A percentile compares a stretch with the other conserved stretches of the same genome.
Evolutionary conservation across 2,797 vertebrate genomes (phyloP).

Genomic region (Premnoplex brunnescens): DNA sequence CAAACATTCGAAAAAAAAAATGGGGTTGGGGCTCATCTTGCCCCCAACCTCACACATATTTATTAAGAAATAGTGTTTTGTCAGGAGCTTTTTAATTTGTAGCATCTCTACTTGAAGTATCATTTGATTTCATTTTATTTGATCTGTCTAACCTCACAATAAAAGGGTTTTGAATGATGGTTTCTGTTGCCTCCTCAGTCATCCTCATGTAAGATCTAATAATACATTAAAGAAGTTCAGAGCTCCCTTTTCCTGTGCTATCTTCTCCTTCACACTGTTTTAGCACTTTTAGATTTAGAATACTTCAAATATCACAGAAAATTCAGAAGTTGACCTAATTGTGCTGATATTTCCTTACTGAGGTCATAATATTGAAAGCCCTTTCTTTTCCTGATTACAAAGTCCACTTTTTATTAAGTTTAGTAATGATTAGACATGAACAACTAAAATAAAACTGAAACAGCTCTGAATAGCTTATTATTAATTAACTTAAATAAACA

Average conservation of each 20-base stretch:
- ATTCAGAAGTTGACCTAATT: neutral
- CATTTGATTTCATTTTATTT: neutral
- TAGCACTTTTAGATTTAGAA: neutral
- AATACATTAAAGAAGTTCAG: neutral
- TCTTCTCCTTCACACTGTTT: neutral
- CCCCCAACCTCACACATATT: neutral
- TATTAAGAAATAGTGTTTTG: neutral
- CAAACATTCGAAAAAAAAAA: neutral
- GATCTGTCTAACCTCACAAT: neutral
- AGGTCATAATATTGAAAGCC: neutral
- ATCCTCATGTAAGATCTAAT: neutral
- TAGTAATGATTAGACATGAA: neutral
- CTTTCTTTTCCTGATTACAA: neutral
- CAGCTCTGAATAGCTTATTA: neutral
- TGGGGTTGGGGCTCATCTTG: fast-evolving
- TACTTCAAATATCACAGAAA: neutral
- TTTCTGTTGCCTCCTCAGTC: neutral
- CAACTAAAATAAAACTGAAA: neutral
- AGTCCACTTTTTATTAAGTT: neutral
- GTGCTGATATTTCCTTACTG: neutral
- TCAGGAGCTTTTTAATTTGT: neutral
- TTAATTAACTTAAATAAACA: neutral
- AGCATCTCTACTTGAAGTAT: neutral
- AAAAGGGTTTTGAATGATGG: neutral
- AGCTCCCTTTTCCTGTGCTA: neutral